Percentiles rank a stretch among this genome's conserved stretches.
Conservation (phyloP, 2,113 vertebrate genomes). For the Kryptolebias marmoratus region DNA sequence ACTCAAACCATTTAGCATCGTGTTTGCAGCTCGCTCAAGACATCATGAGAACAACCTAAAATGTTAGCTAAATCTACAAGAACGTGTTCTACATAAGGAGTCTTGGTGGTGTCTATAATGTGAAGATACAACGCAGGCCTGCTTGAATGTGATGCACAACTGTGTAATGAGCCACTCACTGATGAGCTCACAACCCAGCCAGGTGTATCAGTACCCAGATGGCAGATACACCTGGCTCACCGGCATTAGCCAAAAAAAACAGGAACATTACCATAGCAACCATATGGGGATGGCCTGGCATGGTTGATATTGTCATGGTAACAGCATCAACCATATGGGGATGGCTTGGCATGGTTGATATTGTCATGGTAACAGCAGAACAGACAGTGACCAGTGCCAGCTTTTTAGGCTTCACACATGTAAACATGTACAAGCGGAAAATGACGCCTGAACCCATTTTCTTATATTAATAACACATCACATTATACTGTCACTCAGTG, state of each 20-base stretch:
- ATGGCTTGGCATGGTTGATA: constrained; percentile 61
- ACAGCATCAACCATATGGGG: constrained; percentile 73
- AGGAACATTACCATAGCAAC: constrained; percentile 69
- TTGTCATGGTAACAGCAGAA: constrained; percentile 72
- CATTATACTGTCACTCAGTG: background rate
- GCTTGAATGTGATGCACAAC: background rate
- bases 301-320: constrained; percentile 68
- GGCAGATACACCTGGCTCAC: constrained; percentile 75
- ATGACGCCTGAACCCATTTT: background rate
- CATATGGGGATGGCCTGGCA: constrained; percentile 71
- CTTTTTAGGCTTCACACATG: constrained; percentile 38
- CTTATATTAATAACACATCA: background rate
- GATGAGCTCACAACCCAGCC: background rate
- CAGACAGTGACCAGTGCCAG: constrained; percentile 64
- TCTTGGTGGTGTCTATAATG: background rate
- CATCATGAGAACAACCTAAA: background rate
- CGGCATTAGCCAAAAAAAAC: constrained; percentile 55
- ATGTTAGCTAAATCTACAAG: background rate
- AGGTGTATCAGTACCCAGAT: constrained; percentile 48
- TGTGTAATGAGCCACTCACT: background rate
- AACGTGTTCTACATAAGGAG: background rate
- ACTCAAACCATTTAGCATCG: background rate
- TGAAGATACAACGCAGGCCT: background rate
- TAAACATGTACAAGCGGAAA: constrained; percentile 5
- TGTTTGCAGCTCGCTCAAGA: background rate